These are phyloP conservation scores for Chloropsis cyanopogon DNA, from an alignment of 2,113 vertebrate genomes.

Conservation along the genomic window DNA sequence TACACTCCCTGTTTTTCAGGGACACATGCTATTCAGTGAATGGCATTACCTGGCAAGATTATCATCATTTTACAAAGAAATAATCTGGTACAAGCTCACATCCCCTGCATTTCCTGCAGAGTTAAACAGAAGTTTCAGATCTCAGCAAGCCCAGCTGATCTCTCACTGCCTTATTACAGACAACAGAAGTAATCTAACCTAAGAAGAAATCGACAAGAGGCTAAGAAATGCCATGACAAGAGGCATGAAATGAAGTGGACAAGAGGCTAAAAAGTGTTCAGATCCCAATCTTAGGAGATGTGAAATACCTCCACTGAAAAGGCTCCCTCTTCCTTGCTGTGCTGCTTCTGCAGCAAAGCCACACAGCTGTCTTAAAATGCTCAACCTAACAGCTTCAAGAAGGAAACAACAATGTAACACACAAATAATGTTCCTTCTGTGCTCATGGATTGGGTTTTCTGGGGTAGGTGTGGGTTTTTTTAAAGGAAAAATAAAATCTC, in stretches of 20 bases:
- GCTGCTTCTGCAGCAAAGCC: neutral
- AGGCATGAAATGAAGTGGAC: neutral
- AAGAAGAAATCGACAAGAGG: neutral
- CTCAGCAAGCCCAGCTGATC: neutral
- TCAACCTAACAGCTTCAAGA: neutral
- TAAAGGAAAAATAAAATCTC: neutral
- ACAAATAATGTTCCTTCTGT: neutral
- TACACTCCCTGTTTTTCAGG: neutral
- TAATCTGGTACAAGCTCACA: neutral
- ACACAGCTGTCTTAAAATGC: neutral
- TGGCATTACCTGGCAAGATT: neutral
- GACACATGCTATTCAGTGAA: neutral
- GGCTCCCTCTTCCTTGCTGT: neutral
- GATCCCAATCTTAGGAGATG: neutral
- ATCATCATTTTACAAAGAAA: neutral
- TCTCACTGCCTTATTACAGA: neutral
- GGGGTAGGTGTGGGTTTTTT: rapidly evolving
- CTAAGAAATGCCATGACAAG: too few species aligned
- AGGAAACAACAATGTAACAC: neutral
- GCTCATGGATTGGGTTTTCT: neutral
- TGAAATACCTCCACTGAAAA: neutral
- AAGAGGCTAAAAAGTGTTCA: neutral
- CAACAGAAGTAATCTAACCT: neutral
- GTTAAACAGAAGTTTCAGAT: neutral
- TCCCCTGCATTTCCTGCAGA: neutral